Base-by-base conservation (phyloP, 2,113 vertebrate genomes). In the Sturnus vulgaris region DNA sequence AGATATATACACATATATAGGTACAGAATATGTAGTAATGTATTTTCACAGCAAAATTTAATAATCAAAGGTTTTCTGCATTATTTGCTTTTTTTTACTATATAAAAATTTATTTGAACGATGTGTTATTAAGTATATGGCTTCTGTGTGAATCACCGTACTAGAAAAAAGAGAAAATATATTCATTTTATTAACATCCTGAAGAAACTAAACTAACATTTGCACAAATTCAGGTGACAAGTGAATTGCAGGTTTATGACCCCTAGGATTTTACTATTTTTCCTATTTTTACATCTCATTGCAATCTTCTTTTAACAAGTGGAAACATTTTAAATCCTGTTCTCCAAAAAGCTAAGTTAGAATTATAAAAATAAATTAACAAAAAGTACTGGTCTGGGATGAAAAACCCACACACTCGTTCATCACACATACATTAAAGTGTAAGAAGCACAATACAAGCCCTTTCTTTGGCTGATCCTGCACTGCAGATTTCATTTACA, bases 1-100 rank as follows among this genome's bases (percentile, higher is more conserved):
- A 79, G 7, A 70, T 44, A 57, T 1, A 42, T 0, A 70, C 0
- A 65, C 2, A 27, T 0, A 59, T 21, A n/a, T 1, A 79, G 4
- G 11, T 30, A 50, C 3, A 84, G 39, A 71, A 56, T 25, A 92
- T 10, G 9, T 81, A 77, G 12, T 4, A 49, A 37, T 19, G 0
- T 10, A 35, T 82, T 93, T 90, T 73, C 30, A 80, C 11, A 63
- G 39, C 21, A 57, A 88, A 88, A 50, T 40, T 53, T 53, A 82
- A 79, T 37, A 55, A 71, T 46, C 27, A 24, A 65, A 63, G 6
- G 13, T 16, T 63, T 73, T 66, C 39, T 81, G 23, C 30, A 63
- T 28, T 66, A 59, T 64, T 39, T 88, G 28, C 8, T 63, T 82
- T 81, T 75, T 33, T 81, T 75, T 33, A 35, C 14, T 44, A 6